Base-by-base conservation (phyloP, 2,797 vertebrate species). In the Strix occidentalis region DNA sequence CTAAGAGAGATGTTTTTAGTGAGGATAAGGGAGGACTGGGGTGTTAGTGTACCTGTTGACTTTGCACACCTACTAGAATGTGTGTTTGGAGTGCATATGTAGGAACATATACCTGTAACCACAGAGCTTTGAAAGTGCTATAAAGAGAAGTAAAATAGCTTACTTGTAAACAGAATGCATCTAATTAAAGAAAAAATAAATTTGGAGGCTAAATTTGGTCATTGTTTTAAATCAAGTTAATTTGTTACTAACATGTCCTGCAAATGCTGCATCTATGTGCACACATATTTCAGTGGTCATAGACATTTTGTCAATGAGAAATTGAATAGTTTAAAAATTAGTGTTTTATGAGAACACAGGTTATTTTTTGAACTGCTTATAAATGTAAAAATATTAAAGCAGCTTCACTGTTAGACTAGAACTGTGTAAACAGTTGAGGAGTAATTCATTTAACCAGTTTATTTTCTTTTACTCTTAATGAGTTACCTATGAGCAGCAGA, bases 381-480 rank as follows among this genome's bases (percentile, higher is more conserved):
- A 45, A 75, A 50, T 11, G 24, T 50, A 64, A 81, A 86, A 86
- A 25, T 21, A 29, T 9, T 61, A 46, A 46, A 53, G 9, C 15
- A 78, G 6, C 23, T 50, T 71, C 45, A 54, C 24, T 78, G 24
- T 70, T 68, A 79, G 45, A 45, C 53, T 61, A 75, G 23, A 92
- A 51, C 13, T 28, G 1, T 71, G 26, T 45, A 87, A 84, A 82
- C 9, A 51, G 37, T 80, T 91, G 48, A 37, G 15, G 54, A 82
- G 84, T 89, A 90, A 87, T 86, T 76, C 16, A 68, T 84, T 60
- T 43, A 72, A 74, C 10, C 7, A 81, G 19, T 77, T 93, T 50
- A 63, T 72, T 45, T 93, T 58, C 31, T 84, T 89, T 89, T 90
- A n/a, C n/a, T 53, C 9, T 64, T 80, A 85, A 75, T 60, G 31